Conservation (phyloP, 2,113 vertebrate species). For the Burhinus oedicnemus region DNA sequence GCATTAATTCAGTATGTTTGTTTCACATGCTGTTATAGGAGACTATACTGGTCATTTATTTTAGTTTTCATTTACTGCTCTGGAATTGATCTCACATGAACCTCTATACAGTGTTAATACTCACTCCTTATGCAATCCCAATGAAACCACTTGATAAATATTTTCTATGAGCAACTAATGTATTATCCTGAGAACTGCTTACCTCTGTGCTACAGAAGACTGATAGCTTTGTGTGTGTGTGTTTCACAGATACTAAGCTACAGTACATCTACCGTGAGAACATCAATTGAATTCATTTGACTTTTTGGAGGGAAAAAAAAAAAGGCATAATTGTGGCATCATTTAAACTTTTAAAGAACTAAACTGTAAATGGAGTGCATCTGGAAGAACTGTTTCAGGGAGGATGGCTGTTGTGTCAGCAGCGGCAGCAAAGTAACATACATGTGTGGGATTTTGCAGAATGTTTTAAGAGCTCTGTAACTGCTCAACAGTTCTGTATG, state of each 20-base stretch:
- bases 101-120: not conserved
- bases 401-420: not conserved
- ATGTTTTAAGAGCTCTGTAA: not conserved
- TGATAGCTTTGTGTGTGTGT: not conserved
- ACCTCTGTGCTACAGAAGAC: not conserved
- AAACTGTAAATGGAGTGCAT: not conserved
- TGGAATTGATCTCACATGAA: not conserved
- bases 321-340: not conserved
- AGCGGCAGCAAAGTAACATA: not conserved
- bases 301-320: not conserved
- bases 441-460: not conserved
- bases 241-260: not conserved
- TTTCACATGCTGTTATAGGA: not conserved
- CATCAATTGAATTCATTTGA: not conserved
- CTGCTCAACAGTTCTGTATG: not conserved
- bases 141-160: not conserved
- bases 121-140: not conserved
- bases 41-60: not conserved
- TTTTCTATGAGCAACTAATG: not conserved
- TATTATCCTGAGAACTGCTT: not conserved
- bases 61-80: not conserved
- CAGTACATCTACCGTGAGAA: not conserved
- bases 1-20: not conserved
- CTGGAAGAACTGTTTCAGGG: not conserved
- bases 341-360: not conserved